These are phyloP conservation scores for Sceloporus tristichus DNA, from an alignment of 2,113 vertebrate genomes.

Conservation along the genomic window DNA sequence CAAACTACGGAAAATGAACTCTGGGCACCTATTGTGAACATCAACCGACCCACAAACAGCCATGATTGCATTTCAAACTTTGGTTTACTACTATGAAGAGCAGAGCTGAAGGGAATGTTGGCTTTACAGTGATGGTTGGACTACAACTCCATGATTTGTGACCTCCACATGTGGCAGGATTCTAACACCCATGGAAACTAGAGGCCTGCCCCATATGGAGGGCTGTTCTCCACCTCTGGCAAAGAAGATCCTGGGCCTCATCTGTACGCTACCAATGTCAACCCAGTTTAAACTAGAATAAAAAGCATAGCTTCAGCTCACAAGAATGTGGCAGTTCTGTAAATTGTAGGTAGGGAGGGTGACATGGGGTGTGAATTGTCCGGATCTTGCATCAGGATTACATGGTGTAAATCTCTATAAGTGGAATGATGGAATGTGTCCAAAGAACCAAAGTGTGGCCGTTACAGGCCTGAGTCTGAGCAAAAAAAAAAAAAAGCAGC, in stretches of 20 bases:
- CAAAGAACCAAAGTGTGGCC: no score
- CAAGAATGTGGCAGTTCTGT: neutral
- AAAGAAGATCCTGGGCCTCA: neutral
- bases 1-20: constrained; percentile 82
- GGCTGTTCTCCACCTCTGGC: neutral
- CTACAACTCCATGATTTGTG: neutral
- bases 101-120: neutral
- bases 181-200: neutral
- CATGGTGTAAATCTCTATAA: no score
- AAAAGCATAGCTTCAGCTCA: constrained; percentile 7
- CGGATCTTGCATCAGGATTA: no score
- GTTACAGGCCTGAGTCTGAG: no score
- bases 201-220: no score
- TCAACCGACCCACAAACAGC: neutral
- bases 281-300: constrained; percentile 11
- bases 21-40: constrained; percentile 71
- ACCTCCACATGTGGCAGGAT: neutral
- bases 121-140: neutral
- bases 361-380: neutral
- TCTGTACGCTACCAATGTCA: neutral
- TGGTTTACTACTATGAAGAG: constrained; percentile 10
- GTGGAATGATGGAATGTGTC: no score
- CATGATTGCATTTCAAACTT: constrained; percentile 23
- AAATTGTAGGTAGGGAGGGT: neutral
- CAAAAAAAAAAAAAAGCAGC: no score